These are phyloP conservation scores for Resseliella maxima DNA, from an alignment of 2,888 invertebrate genomes.

Conservation along the genomic window DNA sequence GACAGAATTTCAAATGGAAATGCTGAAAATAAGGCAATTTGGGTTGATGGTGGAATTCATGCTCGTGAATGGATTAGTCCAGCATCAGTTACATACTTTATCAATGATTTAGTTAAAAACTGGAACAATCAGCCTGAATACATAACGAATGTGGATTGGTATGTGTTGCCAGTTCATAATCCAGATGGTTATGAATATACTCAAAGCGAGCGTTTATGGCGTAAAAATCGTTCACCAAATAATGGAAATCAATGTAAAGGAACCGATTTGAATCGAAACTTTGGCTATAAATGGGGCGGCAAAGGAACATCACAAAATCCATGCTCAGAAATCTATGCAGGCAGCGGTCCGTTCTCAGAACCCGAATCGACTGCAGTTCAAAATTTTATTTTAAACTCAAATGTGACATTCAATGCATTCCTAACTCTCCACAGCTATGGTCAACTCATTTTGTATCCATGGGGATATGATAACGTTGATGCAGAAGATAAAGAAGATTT, in stretches of 20 bases:
- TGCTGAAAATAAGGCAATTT: slow-evolving; percentile 72
- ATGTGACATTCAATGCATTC: slow-evolving; percentile 75
- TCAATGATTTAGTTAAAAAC: slow-evolving; percentile 77
- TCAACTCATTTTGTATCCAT: slow-evolving; percentile 86
- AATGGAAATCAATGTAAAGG: slow-evolving; percentile 76
- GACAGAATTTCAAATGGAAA: slow-evolving; percentile 80
- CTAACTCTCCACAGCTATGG: slow-evolving; percentile 87
- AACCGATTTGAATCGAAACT: slow-evolving; percentile 87
- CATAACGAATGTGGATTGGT: slow-evolving; percentile 86
- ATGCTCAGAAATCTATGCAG: slow-evolving; percentile 85
- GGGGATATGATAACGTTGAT: slow-evolving; percentile 82
- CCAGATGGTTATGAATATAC: slow-evolving; percentile 92
- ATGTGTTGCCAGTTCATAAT: slow-evolving; percentile 79
- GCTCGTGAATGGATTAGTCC: slow-evolving; percentile 92
- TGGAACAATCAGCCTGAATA: slow-evolving; percentile 74
- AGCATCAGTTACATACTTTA: slow-evolving; percentile 80
- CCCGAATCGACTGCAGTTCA: slow-evolving; percentile 81
- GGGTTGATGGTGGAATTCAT: slow-evolving; percentile 85
- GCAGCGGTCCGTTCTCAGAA: slow-evolving; percentile 84
- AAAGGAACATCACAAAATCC: slow-evolving; percentile 87
- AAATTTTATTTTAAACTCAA: slow-evolving; percentile 68
- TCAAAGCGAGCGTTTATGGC: slow-evolving; percentile 86
- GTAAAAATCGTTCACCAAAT: slow-evolving; percentile 76
- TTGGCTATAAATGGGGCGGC: slow-evolving; percentile 89
- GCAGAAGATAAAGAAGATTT: slow-evolving; percentile 79